phyloP scores from a whole-genome alignment of 2,888 invertebrate species.

The Aethes cnicana region DNA sequence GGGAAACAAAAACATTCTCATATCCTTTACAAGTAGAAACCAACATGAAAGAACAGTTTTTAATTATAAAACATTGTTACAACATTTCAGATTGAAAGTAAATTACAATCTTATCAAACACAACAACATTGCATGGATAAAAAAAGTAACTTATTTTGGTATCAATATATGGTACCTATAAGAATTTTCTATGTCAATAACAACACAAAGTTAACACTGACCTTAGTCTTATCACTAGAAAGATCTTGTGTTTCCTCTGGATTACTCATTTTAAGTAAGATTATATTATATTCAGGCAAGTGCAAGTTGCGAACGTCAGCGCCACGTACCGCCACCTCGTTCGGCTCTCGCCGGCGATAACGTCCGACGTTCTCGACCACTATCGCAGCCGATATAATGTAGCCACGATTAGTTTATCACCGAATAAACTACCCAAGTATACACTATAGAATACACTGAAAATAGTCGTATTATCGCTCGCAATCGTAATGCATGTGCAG shows the following conservation, averaged over 20 bases:
- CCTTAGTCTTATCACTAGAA: slow-evolving; percentile 45
- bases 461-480: slow-evolving; percentile 49
- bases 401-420: slow-evolving; percentile 49
- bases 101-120: slow-evolving; percentile 17
- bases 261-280: slow-evolving; percentile 48
- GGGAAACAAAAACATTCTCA: too few species aligned
- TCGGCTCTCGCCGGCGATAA: slow-evolving; percentile 57
- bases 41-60: slow-evolving; percentile 4
- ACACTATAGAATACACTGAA: slow-evolving; percentile 42
- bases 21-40: too few species aligned
- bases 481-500: slow-evolving; percentile 39
- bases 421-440: slow-evolving; percentile 37
- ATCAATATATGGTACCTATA: slow-evolving; percentile 14
- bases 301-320: slow-evolving; percentile 50
- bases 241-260: slow-evolving; percentile 43
- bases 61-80: neutral
- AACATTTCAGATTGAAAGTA: too few species aligned
- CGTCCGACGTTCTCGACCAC: slow-evolving; percentile 45
- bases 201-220: slow-evolving; percentile 40
- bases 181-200: slow-evolving; percentile 8
- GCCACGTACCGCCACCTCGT: slow-evolving; percentile 71
- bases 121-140: slow-evolving; percentile 9
- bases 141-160: neutral
- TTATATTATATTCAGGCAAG: slow-evolving; percentile 31
- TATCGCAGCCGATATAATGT: slow-evolving; percentile 42